Base-by-base conservation (phyloP, 2,888 invertebrate species). In the Parapristionchus giblindavisi region DNA sequence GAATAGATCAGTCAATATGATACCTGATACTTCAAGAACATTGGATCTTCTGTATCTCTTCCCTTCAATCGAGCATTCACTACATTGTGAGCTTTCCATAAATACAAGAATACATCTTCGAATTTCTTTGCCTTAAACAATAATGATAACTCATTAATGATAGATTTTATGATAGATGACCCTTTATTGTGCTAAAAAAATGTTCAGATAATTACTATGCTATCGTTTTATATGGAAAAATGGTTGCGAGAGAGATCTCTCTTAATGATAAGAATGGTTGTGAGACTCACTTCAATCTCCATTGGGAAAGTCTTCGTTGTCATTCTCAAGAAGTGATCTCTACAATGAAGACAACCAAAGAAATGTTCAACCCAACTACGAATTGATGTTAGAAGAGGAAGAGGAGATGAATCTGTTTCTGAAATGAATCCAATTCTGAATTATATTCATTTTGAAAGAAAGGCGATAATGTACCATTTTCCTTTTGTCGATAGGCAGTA, bases 271-370 rank as follows among this genome's bases (percentile, higher is more conserved):
- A 24, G 56, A n/a, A 56, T 36, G 32, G 32, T 11, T 48, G 40
- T 34, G 48, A 17, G 21, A 48, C 82, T n/a, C 76, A 80, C 77
- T 84, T 86, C 36, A 84, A 84, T 58, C 76, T 85, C 84, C 71
- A 85, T 83, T 54, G 80, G 81, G 75, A 82, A 83, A 8, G 82
- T 81, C 24, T 91, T 91, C 1, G 90, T 89, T 40, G 95, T 93
- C 95, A 96, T 96, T 77, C 92, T 91, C 88, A 93, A 90, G 88
- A 99, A 99, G 90, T 99, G 95, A 84, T 92, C 89, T 3, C 93
- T 91, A 88, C 98, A 99, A 77, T 94, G 94, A 2, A 92, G 91
- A 88, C 99, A 99, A 2, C 96, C 95, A 89, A 99, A 99, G 91
- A 95, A 98, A 88, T 94, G 89, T 84, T 93, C 93, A n/a, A 98